Base-by-base conservation (phyloP, 2,797 vertebrate species). In the Syndactyla subalaris region DNA sequence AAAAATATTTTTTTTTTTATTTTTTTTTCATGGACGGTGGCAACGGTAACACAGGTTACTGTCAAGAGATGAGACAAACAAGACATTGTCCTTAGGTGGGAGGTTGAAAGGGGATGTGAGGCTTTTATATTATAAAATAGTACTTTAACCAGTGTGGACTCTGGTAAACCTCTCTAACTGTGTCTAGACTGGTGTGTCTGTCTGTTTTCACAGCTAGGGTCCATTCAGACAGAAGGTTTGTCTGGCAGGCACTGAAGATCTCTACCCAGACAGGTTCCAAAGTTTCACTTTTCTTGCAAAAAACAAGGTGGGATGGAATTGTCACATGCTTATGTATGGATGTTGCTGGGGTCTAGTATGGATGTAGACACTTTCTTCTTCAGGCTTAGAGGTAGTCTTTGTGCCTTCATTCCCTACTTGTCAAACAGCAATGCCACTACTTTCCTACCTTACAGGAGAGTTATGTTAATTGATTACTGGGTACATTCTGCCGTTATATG, bases 301-400 rank as follows among this genome's bases (percentile, higher is more conserved):
- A 61, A 55, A 8, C 18, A 39, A 17, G 59, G 9, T 61, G 48
- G 9, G 10, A 17, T 70, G 38, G 21, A 84, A 38, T 65, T 57
- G n/a, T 59, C 62, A 38, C 14, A 3, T n/a, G 16, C 12, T 49
- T 15, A 12, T 0, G 0, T 75, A 46, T 34, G 30, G 6, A 4
- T 38, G 8, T 71, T 61, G 3, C n/a, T 62, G 12, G 4, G 15
- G 11, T 55, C 36, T 76, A n/a, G 61, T 12, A 22, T 6, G 23
- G 26, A 26, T 1, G 3, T n/a, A 83, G 57, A 70, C 39, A 30
- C 19, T n/a, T 46, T 46, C 12, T 57, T 92, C 54, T 26, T 71
- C 17, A 81, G 38, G 34, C 14, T 90, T 57, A 34, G 45, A 27
- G 43, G 4, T 12, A 30, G 26, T 29, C 38, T 86, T 77, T 46